phyloP scores from a whole-genome alignment of 1,140 invertebrate genomes.

The Drosophila ficusphila region DNA sequence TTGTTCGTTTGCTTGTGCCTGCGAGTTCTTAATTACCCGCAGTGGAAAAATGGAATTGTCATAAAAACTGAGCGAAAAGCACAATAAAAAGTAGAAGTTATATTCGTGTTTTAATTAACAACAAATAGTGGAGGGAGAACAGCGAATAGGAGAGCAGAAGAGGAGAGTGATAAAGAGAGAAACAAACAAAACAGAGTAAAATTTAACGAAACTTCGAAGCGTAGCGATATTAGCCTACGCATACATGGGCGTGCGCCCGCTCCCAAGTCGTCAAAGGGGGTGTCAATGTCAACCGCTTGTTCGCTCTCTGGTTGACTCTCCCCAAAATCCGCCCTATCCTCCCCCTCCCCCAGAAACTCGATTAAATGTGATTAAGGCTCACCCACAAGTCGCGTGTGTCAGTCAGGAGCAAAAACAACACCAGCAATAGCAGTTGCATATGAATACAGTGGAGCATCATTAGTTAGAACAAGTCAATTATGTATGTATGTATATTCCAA shows the following conservation, averaged over 20 bases:
- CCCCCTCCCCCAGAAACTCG: conserved; percentile 10
- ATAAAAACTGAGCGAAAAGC: conserved; percentile 41
- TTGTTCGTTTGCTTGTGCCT: not conserved
- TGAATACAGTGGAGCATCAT: conserved; percentile 8
- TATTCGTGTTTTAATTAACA: conserved; percentile 45
- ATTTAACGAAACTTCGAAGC: conserved; percentile 65
- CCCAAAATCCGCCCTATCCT: not conserved
- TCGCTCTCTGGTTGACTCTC: not conserved
- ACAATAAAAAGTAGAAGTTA: conserved; percentile 50
- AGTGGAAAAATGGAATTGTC: conserved; percentile 38
- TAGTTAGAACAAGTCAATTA: no score
- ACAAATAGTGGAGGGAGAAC: conserved; percentile 42
- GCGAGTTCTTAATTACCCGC: conserved; percentile 44
- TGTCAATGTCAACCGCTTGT: conserved; percentile 20
- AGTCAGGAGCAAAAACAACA: conserved; percentile 22
- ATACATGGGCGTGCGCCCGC: conserved; percentile 53
- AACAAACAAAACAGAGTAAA: conserved; percentile 71
- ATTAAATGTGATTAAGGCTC: conserved; percentile 78
- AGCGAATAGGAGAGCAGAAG: conserved; percentile 1
- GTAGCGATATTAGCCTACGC: conserved; percentile 61
- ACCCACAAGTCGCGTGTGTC: conserved; percentile 64
- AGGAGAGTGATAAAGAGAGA: conserved; percentile 30
- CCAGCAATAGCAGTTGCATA: conserved; percentile 9
- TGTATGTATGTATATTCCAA: no score
- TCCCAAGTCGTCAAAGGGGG: conserved; percentile 34